Conservation (phyloP, 2,797 vertebrate genomes). For the Poecilia velifera region DNA sequence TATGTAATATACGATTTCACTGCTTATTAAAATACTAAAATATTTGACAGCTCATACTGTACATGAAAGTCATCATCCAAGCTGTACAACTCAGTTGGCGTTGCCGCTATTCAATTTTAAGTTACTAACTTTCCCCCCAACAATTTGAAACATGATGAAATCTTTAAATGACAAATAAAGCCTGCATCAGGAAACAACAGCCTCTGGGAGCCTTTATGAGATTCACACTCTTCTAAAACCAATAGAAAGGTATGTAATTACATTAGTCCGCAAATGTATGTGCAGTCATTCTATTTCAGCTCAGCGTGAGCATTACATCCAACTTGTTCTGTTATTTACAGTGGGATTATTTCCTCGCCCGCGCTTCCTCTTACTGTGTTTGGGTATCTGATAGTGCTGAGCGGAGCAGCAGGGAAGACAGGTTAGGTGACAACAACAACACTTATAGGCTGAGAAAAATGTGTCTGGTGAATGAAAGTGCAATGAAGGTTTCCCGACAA, state of each 20-base stretch:
- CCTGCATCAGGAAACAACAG: not conserved
- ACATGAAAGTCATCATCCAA: not conserved
- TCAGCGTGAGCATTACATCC: not conserved
- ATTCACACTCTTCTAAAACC: not conserved
- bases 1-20: not conserved
- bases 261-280: not conserved
- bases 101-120: not conserved
- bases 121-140: no score
- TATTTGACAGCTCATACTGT: not conserved
- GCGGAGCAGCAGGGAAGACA: not conserved
- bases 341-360: not conserved
- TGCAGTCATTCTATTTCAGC: not conserved
- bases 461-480: not conserved
- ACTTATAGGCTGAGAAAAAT: not conserved
- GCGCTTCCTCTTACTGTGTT: not conserved
- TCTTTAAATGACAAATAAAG: not conserved
- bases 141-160: not conserved
- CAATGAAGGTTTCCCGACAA: not conserved
- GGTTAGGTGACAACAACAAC: not conserved
- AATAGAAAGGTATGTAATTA: not conserved
- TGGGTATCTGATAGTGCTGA: not conserved
- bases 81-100: not conserved
- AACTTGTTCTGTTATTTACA: constrained; percentile 1
- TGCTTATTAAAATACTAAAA: not conserved
- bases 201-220: not conserved